Base-by-base conservation (phyloP, 2,113 vertebrate genomes). In the Sander vitreus region DNA sequence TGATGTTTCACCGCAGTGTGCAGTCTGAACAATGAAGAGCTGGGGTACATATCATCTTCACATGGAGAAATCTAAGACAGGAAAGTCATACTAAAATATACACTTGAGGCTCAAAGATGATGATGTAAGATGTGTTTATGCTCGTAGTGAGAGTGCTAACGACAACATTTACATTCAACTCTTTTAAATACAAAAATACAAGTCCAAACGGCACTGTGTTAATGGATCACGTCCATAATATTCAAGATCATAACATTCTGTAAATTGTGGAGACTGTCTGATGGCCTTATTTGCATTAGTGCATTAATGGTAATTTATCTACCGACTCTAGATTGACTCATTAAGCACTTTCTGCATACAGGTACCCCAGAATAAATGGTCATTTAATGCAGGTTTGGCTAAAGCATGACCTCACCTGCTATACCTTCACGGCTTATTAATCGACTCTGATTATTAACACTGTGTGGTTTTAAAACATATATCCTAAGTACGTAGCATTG, bases 1-100 rank as follows among this genome's bases (percentile, higher is more conserved):
- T 80, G 60, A 82, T 62, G 73, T 84, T 74, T 91, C 81, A 82
- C 65, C 13, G 73, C 72, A 69, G 76, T 51, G 73, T 81, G 59
- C 33, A 64, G 64, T 25, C 59, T 14, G 84, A 84, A 84, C 79
- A 76, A 72, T 65, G 27, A 55, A 68, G 19, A 73, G 55, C 6
- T 30, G 23, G 72, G 57, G 64, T 83, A 53, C 55, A 76, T 19
- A 73, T 73, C 67, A 45, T 73, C 36, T 25, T 0, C 48, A 70
- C 30, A 0, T 54, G 23, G 60, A 8, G 15, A 16, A 65, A 23
- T 65, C 27, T 39, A 45, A 78, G 62, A 67, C 4, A 2, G 5
- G 45, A 39, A 54, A 48, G 19, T 55, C 47, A 23, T 9, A 33
- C 14, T 65, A 54, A 78, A 62, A 70, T 67, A 43, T 25, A 53